Evolutionary conservation across 1,140 invertebrate genomes (phyloP).

Genomic region (Drosophila guanche): DNA sequence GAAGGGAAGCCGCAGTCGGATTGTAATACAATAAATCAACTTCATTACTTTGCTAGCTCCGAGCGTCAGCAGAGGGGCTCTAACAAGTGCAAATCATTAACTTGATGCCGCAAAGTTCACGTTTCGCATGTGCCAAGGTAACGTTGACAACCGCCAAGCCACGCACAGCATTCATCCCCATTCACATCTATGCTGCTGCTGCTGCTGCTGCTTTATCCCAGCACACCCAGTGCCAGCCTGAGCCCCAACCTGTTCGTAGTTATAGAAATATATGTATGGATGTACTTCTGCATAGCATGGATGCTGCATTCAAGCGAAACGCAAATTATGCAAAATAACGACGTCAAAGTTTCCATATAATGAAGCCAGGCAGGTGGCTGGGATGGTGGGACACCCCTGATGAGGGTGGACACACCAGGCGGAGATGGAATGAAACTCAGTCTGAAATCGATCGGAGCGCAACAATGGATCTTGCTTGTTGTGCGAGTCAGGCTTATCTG

Average conservation of each 20-base stretch:
- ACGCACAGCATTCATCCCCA: conserved; percentile 19
- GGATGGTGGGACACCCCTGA: background rate
- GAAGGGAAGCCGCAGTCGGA: background rate
- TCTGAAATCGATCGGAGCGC: conserved; percentile 9
- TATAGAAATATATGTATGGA: conserved; percentile 34
- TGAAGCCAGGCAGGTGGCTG: conserved; percentile 43
- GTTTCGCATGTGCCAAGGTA: conserved; percentile 62
- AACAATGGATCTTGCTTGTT: no score
- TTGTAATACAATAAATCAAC: conserved; percentile 53
- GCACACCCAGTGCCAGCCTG: background rate
- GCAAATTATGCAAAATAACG: conserved; percentile 67
- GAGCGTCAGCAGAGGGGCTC: conserved; percentile 1
- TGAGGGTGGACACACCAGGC: background rate
- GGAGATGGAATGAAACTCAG: conserved; percentile 23
- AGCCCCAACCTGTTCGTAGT: conserved; percentile 6
- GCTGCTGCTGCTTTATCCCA: conserved; percentile 3
- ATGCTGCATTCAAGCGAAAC: conserved; percentile 58
- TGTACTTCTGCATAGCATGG: conserved; percentile 15
- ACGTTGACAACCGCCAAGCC: conserved; percentile 56
- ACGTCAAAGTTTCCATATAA: conserved; percentile 64
- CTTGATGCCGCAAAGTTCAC: conserved; percentile 57
- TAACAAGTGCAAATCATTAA: conserved; percentile 56
- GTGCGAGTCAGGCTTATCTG: background rate
- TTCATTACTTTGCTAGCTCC: conserved; percentile 36
- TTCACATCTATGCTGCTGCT: no score